Evolutionary conservation across 2,888 invertebrate species (phyloP), one percentile per base, ranked within the genome.

Genomic region (Rhagonycha lutea): DNA sequence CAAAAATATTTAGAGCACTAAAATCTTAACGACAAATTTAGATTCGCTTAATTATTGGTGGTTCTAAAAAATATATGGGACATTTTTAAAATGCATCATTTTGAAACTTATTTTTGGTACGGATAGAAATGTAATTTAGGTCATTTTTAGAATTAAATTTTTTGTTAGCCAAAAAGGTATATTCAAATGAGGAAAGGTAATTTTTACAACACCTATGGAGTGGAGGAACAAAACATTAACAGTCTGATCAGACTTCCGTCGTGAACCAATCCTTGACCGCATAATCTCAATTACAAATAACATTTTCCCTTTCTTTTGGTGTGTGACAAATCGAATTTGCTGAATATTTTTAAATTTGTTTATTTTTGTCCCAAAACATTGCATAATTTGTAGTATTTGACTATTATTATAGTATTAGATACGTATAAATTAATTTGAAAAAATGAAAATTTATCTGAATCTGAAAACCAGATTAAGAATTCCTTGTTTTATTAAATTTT

Each of bases 261-360:
- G 79, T 74, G 72, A 73, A 74, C 72, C 75, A 79, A 80, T 84
- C 85, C 85, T 85, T 85, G 85, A 85, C 85, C 85, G 84, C 83
- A 78, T 84, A 84, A 85, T 84, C 85, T 83, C 85, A 84, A 84
- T 85, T 83, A 83, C 83, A 83, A 83, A 83, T 80, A 75, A 75
- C 75, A 47, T 69, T 71, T 75, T 71, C 78, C 77, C 77, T 75
- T 73, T 70, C 68, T 61, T 73, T 32, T 63, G 9, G 47, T 23
- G 63, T 70, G 70, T 73, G 75, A 73, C 75, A 75, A 70, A 78
- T 75, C 70, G 75, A 78, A 78, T 75, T 78, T 73, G 69, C 24
- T 26, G 62, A 70, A 26, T 68, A 28, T 68, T 29, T 29, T 14
- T 28, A n/a, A 68, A 29, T 63, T 63, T 63, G 24, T 63, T 62